These are phyloP conservation scores for Dipodomys ordii DNA, from an alignment of 2,113 vertebrate genomes.

Conservation along the genomic window DNA sequence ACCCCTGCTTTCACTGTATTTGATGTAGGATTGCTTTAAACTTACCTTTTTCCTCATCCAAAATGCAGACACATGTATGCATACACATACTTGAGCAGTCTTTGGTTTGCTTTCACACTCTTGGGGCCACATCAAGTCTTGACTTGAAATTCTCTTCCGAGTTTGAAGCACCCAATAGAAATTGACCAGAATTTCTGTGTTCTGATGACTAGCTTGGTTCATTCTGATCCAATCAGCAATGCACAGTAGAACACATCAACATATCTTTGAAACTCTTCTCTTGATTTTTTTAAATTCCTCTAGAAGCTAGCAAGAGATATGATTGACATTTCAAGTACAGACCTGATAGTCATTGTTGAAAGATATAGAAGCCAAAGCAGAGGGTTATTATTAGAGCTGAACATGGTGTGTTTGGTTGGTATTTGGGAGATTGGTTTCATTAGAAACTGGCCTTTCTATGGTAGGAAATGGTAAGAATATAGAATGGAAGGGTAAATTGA, in stretches of 20 bases:
- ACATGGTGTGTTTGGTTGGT: not conserved
- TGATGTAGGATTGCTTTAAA: not conserved
- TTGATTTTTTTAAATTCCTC: not conserved
- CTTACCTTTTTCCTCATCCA: not conserved
- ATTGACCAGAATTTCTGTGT: not conserved
- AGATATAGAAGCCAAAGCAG: not conserved
- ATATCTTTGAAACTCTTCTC: not conserved
- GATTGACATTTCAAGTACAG: not conserved
- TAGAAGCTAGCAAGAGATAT: not conserved
- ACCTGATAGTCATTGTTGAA: not conserved
- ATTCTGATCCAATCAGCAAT: not conserved
- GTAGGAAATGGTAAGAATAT: not conserved
- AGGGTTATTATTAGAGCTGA: not conserved
- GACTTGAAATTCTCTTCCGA: slow-evolving; percentile 12
- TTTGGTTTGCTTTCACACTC: not conserved
- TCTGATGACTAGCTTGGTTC: not conserved
- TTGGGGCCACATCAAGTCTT: not conserved
- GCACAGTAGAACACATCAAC: not conserved
- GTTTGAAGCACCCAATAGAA: not conserved
- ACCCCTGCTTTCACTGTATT: no score
- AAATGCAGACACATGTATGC: not conserved
- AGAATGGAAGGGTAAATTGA: not conserved
- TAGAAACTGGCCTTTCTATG: not conserved
- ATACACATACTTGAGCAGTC: not conserved
- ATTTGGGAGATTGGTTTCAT: not conserved